Evolutionary conservation across 2,797 vertebrate species (phyloP), one percentile per base, ranked within the genome.

Genomic region (Sebastiscus albofasciatus): DNA sequence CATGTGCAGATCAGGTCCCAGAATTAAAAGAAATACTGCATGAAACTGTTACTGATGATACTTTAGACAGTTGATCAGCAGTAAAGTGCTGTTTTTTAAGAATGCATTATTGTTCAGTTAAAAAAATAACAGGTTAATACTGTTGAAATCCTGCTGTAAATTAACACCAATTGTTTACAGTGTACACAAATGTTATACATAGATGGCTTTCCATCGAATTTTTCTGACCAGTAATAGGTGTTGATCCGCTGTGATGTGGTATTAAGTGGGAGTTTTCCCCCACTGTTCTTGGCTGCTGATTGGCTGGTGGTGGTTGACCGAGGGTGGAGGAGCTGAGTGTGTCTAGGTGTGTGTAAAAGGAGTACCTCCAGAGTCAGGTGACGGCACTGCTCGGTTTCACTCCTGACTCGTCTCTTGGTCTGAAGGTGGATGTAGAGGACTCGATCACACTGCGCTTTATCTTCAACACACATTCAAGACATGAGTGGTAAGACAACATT

Each of bases 401-500:
- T 42, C 29, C 12, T 16, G 70, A 58, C 46, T 49, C 20, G 16
- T 22, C 20, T 67, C n/a, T 34, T 72, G 75, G 71, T 3, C 26
- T 55, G 52, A 31, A 18, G 6, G 54, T 36, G 65, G 75, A 84
- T 71, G 82, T 36, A 16, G 16, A 67, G 11, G 64, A 49, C 27
- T 4, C 49, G 56, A 61, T 26, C 4, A 5, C 46, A 20, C 46
- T 46, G 42, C 18, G 16, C 46, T 80, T 46, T 5, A 20, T 33
- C 33, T 27, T 55, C 33, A 34, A 8, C 4, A 11, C 5, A 42
- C 14, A 56, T 4, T 9, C 10, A 33, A 72, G 61, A 75, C 55
- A 95, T 95, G 94, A 95, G 93, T 18, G 93, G 94, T 95, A 77
- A 92, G 91, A 33, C 8, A 7, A 5, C 8, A 6, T 81, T 62